A percentile compares a stretch with the other conserved stretches of the same genome.
Conservation (phyloP, 1,140 invertebrate species). For the Heliconius eleuchia region DNA sequence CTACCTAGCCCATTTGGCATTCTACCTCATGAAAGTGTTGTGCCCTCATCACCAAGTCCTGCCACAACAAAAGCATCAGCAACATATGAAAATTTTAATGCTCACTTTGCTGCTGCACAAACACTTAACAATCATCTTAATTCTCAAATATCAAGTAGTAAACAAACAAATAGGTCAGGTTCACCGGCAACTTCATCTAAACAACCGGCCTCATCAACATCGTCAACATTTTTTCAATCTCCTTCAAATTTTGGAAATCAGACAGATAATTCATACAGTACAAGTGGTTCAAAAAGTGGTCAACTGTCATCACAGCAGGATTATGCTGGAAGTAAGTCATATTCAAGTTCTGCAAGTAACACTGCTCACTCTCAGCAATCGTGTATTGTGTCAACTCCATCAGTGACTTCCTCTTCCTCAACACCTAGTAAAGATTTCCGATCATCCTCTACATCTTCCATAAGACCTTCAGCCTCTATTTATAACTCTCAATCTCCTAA, state of each 20-base stretch:
- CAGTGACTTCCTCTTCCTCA: constrained; percentile 77
- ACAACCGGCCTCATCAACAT: constrained; percentile 80
- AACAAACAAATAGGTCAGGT: constrained; percentile 80
- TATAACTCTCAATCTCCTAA: constrained; percentile 81
- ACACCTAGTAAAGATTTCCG: constrained; percentile 84
- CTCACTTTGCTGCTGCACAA: constrained; percentile 85
- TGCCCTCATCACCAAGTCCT: constrained; percentile 84
- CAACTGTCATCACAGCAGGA: constrained; percentile 80
- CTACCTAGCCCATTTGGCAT: constrained; percentile 88
- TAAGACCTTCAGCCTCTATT: constrained; percentile 73
- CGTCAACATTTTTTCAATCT: constrained; percentile 84
- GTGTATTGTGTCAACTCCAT: constrained; percentile 86
- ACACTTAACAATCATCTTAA: constrained; percentile 84
- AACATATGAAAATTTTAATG: constrained; percentile 85
- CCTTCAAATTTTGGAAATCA: constrained; percentile 81
- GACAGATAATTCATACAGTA: constrained; percentile 81
- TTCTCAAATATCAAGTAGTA: constrained; percentile 82
- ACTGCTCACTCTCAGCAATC: constrained; percentile 84
- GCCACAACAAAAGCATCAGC: constrained; percentile 81
- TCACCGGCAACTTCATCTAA: constrained; percentile 82
- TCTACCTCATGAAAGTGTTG: constrained; percentile 88
- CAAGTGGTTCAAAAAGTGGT: constrained; percentile 82
- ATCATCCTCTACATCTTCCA: constrained; percentile 71
- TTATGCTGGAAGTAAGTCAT: constrained; percentile 83
- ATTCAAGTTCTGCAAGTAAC: constrained; percentile 81